phyloP scores from a whole-genome alignment of 2,797 vertebrate genomes.

The Acomys russatus region DNA sequence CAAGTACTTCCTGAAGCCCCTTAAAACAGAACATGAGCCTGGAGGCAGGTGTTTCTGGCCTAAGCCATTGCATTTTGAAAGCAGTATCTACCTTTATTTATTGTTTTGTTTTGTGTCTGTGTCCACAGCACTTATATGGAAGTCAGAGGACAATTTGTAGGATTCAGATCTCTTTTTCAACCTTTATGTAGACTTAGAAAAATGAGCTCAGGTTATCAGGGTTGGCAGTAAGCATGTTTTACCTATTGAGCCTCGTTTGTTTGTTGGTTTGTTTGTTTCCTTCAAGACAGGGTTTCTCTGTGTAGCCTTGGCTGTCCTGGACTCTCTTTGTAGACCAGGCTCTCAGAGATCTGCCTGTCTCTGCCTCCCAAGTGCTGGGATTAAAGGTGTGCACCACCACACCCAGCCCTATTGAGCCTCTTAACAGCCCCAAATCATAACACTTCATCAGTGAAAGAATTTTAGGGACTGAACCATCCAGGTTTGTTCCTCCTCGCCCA shows the following conservation, averaged over 20 bases:
- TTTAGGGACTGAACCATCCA: not conserved
- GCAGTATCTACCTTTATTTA: not conserved
- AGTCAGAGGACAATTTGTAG: not conserved
- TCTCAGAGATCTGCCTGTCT: too few species aligned
- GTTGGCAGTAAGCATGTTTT: not conserved
- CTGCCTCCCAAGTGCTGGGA: too few species aligned
- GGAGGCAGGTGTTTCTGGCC: not conserved
- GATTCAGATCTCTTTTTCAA: not conserved
- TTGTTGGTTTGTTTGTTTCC: too few species aligned
- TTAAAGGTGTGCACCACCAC: too few species aligned
- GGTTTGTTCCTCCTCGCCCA: not conserved
- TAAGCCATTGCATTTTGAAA: not conserved
- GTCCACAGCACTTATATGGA: not conserved
- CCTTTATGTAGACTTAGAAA: not conserved
- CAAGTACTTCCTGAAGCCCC: not conserved
- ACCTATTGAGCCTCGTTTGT: not conserved
- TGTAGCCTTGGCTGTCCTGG: too few species aligned
- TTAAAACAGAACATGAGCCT: not conserved
- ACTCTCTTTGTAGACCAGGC: too few species aligned
- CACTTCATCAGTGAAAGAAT: not conserved
- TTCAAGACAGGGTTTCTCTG: too few species aligned
- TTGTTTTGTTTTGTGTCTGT: not conserved
- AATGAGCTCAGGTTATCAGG: not conserved
- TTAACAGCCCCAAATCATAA: not conserved
- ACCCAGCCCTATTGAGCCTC: not conserved